Conservation (phyloP, 2,888 invertebrate genomes). For the Agonum fuliginosum region DNA sequence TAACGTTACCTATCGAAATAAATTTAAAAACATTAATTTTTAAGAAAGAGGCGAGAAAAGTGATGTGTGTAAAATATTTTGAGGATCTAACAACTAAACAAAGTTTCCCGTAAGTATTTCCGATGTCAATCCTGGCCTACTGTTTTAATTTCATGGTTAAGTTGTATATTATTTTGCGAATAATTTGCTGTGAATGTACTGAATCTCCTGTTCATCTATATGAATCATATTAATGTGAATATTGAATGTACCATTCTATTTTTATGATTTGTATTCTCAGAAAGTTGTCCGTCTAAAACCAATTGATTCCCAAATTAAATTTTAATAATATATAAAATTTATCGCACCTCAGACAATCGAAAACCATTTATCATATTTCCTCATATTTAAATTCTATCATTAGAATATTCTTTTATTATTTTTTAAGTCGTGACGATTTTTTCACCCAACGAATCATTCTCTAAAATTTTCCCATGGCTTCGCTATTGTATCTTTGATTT, state of each 20-base stretch:
- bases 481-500: slow-evolving; percentile 45
- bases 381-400: slow-evolving; percentile 46
- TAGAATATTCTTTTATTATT: slow-evolving; percentile 37
- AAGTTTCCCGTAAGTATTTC: no score
- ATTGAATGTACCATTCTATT: not conserved
- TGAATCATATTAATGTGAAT: no score
- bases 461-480: slow-evolving; percentile 46
- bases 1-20: no score
- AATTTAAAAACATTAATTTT: no score
- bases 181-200: no score
- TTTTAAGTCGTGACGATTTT: slow-evolving; percentile 41
- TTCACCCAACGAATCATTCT: slow-evolving; percentile 9
- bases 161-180: no score
- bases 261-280: not conserved
- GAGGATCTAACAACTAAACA: no score
- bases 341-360: slow-evolving; percentile 29
- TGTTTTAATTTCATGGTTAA: no score
- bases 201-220: no score
- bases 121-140: no score
- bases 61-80: no score
- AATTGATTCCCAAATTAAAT: slow-evolving; percentile 30
- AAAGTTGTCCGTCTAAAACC: not conserved
- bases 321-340: slow-evolving; percentile 23
- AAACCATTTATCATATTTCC: slow-evolving; percentile 42
- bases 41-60: no score